phyloP scores from a whole-genome alignment of 2,888 invertebrate genomes.

The Syritta pipiens region DNA sequence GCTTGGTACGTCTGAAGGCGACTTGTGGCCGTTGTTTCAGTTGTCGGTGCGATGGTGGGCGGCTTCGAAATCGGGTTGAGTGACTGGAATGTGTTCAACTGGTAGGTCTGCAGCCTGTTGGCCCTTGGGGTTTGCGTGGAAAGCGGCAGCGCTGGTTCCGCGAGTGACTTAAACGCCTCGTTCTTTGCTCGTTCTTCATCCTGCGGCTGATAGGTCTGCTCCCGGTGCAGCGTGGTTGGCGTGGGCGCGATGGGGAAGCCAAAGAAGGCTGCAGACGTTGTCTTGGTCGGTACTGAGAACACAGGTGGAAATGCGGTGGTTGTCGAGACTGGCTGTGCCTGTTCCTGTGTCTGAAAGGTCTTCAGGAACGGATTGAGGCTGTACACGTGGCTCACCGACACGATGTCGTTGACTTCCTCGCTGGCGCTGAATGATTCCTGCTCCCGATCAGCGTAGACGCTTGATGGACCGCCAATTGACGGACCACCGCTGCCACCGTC shows the following conservation, averaged over 20 bases:
- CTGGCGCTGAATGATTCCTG: not conserved
- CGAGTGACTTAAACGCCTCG: conserved; percentile 26
- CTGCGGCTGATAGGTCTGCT: conserved; percentile 4
- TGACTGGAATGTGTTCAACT: conserved; percentile 16
- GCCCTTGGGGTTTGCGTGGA: conserved; percentile 21
- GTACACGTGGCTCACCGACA: not conserved
- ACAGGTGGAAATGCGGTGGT: not conserved
- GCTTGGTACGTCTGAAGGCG: conserved; percentile 19
- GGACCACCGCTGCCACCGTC: not conserved
- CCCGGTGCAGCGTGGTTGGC: not conserved
- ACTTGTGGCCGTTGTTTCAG: conserved; percentile 1
- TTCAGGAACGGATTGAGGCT: conserved; percentile 56
- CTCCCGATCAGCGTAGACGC: not conserved
- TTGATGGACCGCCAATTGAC: not conserved
- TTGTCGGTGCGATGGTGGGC: not conserved
- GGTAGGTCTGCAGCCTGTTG: conserved; percentile 43
- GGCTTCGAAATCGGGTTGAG: not conserved
- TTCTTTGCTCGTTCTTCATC: conserved; percentile 43
- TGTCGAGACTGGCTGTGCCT: too few species aligned
- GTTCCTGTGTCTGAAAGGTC: too few species aligned
- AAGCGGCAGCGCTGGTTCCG: not conserved
- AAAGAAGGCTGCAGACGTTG: conserved; percentile 32
- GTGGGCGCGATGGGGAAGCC: conserved; percentile 43
- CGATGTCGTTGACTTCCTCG: not conserved
- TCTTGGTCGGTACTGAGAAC: not conserved